These are phyloP conservation scores for Megamerina dolium DNA, from an alignment of 2,888 invertebrate species.

Conservation along the genomic window DNA sequence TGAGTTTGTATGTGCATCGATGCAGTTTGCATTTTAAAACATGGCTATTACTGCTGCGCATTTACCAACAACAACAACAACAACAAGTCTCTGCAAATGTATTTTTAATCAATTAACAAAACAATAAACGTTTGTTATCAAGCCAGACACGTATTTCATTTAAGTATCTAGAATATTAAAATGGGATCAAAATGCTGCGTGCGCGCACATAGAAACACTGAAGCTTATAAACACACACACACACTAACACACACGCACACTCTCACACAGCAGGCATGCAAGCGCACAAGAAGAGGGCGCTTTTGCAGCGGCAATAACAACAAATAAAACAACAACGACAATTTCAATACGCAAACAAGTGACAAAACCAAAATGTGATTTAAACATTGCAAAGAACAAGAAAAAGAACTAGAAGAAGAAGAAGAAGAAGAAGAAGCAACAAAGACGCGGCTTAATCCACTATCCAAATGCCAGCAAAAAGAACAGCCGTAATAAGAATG, in stretches of 20 bases:
- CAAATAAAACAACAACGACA: slow-evolving; percentile 2
- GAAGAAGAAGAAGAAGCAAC: too few species aligned
- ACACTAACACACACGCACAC: too few species aligned
- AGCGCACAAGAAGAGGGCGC: too few species aligned
- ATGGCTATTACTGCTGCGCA: slow-evolving; percentile 1
- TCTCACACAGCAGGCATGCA: slow-evolving; percentile 1
- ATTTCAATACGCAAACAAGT: background rate
- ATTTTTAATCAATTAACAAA: slow-evolving; percentile 33
- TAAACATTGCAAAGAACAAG: too few species aligned
- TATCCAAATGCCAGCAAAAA: too few species aligned
- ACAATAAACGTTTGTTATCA: slow-evolving; percentile 38
- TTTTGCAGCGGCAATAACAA: slow-evolving; percentile 4
- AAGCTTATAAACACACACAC: background rate
- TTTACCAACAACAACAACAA: background rate
- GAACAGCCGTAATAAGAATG: too few species aligned
- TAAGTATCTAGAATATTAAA: slow-evolving; percentile 50
- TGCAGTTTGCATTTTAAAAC: slow-evolving; percentile 12
- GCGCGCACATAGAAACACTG: background rate
- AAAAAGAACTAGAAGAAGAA: too few species aligned
- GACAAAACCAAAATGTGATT: background rate
- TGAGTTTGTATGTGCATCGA: too few species aligned
- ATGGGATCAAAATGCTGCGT: slow-evolving; percentile 45
- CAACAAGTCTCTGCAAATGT: slow-evolving; percentile 1
- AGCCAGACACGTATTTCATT: slow-evolving; percentile 47
- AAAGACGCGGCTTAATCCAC: too few species aligned